Evolutionary conservation across 2,113 vertebrate genomes (phyloP).

Genomic region (Ammodramus savannarum): DNA sequence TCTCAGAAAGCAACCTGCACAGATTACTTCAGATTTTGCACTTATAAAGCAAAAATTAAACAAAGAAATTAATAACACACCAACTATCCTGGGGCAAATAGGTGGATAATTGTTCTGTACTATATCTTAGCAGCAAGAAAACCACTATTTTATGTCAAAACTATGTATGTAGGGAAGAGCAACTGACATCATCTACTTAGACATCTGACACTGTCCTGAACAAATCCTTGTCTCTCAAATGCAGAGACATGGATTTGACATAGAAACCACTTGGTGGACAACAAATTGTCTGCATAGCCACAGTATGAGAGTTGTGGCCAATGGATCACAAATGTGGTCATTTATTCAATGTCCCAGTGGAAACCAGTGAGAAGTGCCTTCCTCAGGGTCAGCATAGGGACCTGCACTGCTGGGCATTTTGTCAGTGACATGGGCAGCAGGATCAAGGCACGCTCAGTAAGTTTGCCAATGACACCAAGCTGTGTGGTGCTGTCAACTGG

Average conservation of each 20-base stretch:
- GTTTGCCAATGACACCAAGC: background rate
- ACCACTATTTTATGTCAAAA: background rate
- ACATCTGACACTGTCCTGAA: background rate
- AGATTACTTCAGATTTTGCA: background rate
- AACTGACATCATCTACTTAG: background rate
- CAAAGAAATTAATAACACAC: background rate
- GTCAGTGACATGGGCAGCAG: background rate
- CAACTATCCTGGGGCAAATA: background rate
- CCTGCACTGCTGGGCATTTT: background rate
- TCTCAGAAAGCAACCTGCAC: background rate
- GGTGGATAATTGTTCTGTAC: background rate
- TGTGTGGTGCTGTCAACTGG: background rate
- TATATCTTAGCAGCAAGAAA: background rate
- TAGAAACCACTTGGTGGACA: fast-evolving
- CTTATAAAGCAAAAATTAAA: background rate
- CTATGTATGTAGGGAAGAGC: background rate
- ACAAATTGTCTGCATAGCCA: background rate
- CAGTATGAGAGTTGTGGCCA: background rate
- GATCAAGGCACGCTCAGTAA: background rate
- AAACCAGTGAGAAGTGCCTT: background rate
- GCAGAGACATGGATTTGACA: background rate
- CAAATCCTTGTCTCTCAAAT: background rate
- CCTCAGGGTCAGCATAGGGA: background rate
- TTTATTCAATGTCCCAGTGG: background rate
- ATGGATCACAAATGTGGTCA: no score